A percentile compares a stretch with the other conserved stretches of the same genome.
phyloP scores from a whole-genome alignment of 2,113 vertebrate genomes.

The Brachyhypopomus gauderio region DNA sequence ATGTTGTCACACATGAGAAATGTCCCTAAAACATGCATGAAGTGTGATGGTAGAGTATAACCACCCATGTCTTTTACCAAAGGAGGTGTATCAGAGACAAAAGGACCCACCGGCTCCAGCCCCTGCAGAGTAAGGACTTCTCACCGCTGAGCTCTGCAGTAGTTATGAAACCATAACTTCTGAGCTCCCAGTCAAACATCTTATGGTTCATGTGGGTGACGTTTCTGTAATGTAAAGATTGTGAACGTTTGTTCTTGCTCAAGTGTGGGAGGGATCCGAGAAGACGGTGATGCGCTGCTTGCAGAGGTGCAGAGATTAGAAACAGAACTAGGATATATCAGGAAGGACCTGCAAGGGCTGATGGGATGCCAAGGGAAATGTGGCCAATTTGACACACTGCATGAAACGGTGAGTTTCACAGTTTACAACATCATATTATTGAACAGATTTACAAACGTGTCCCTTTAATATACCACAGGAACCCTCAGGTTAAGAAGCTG shows the following conservation, averaged over 20 bases:
- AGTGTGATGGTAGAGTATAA: background rate
- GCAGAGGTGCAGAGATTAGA: slow-evolving; percentile 78
- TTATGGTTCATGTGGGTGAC: background rate
- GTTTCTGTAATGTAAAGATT: background rate
- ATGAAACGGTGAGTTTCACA: slow-evolving; percentile 64
- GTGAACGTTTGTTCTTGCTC: background rate
- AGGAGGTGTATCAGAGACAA: slow-evolving; percentile 67
- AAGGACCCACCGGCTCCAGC: slow-evolving; percentile 51
- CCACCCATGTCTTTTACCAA: background rate
- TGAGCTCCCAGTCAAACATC: background rate
- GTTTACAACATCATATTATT: too few species aligned
- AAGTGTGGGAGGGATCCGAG: slow-evolving; percentile 70
- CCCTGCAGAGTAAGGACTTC: slow-evolving; percentile 73
- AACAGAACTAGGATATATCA: slow-evolving; percentile 76
- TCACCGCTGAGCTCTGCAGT: background rate
- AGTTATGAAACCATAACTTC: background rate
- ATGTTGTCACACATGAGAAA: background rate
- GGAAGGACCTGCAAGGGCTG: slow-evolving; percentile 73
- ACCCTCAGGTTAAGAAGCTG: too few species aligned
- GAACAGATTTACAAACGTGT: too few species aligned
- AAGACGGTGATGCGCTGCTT: slow-evolving; percentile 73
- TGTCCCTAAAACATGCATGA: background rate
- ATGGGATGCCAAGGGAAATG: slow-evolving; percentile 72
- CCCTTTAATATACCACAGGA: too few species aligned
- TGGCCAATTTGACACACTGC: slow-evolving; percentile 72